These are phyloP conservation scores for Caenorhabditis sulstoni DNA, from an alignment of 2,888 invertebrate species.

Conservation along the genomic window DNA sequence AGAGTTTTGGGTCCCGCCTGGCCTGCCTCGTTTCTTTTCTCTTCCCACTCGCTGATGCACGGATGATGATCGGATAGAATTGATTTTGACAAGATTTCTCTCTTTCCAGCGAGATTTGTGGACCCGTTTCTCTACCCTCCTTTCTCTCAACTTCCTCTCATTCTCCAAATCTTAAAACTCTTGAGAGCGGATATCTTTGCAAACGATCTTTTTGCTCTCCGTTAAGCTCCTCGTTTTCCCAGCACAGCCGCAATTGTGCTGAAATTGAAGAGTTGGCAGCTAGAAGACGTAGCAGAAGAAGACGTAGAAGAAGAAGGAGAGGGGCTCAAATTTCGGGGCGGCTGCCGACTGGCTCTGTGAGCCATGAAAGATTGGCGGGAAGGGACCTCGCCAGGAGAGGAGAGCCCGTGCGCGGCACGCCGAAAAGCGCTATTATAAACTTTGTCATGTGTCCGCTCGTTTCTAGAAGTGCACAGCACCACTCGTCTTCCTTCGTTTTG, in stretches of 20 bases:
- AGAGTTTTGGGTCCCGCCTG: background rate
- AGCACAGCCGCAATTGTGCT: background rate
- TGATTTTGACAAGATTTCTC: constrained; percentile 10
- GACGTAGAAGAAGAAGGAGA: background rate
- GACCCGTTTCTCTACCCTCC: constrained; percentile 2
- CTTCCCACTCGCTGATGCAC: background rate
- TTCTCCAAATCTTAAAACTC: constrained; percentile 11
- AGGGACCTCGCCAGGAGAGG: constrained; percentile 18
- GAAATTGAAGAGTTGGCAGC: constrained; percentile 7
- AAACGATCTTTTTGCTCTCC: background rate
- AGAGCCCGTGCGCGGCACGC: constrained; percentile 4
- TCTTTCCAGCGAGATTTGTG: constrained; percentile 19
- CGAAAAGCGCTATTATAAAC: constrained; percentile 42
- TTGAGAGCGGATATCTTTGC: background rate
- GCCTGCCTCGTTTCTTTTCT: background rate
- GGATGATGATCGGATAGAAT: constrained; percentile 29
- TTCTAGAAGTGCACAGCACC: constrained; percentile 6
- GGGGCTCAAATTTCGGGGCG: constrained; percentile 41
- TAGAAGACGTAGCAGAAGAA: background rate
- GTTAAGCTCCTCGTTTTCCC: constrained; percentile 1
- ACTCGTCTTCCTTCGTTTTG: constrained; percentile 3
- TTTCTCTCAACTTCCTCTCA: constrained; percentile 6
- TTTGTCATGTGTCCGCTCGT: constrained; percentile 39
- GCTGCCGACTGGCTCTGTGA: constrained; percentile 19
- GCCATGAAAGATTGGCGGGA: constrained; percentile 45